A percentile compares a stretch with the other conserved stretches of the same genome.
Evolutionary conservation across 2,888 invertebrate species (phyloP).

Genomic region (Gisinianus flammeolus): DNA sequence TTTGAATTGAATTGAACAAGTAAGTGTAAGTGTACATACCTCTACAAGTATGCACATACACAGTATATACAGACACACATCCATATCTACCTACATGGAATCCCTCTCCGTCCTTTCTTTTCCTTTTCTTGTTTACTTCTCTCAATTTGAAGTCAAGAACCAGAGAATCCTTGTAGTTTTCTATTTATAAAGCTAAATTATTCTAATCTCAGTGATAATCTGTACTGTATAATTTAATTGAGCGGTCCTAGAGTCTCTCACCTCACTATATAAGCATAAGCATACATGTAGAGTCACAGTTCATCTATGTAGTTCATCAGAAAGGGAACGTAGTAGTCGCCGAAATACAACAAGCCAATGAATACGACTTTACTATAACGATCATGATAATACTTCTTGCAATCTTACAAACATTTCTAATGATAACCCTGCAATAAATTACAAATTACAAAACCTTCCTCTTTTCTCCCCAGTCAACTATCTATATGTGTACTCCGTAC

Average conservation of each 20-base stretch:
- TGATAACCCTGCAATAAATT: conserved; percentile 30
- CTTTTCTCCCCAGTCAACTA: background rate
- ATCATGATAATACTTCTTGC: conserved; percentile 15
- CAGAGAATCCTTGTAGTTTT: background rate
- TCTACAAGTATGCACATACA: too few species aligned
- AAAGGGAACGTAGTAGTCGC: background rate
- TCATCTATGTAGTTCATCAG: conserved; percentile 18
- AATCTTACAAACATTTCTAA: conserved; percentile 15
- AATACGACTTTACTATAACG: background rate
- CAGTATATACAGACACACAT: too few species aligned
- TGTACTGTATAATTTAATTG: conserved; percentile 27
- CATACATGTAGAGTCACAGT: too few species aligned
- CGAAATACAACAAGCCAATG: background rate
- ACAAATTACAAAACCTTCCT: conserved; percentile 26
- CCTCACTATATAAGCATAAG: too few species aligned
- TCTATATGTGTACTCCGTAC: background rate
- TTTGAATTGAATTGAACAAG: too few species aligned
- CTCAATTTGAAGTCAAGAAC: background rate
- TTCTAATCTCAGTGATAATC: conserved; percentile 20
- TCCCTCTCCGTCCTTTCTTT: background rate
- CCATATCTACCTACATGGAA: too few species aligned
- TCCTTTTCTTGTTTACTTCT: background rate
- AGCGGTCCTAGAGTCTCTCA: conserved; percentile 17
- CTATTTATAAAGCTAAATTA: conserved; percentile 29
- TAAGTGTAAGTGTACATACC: too few species aligned